phyloP scores from a whole-genome alignment of 2,888 invertebrate genomes.

The Mycalesis mineus region DNA sequence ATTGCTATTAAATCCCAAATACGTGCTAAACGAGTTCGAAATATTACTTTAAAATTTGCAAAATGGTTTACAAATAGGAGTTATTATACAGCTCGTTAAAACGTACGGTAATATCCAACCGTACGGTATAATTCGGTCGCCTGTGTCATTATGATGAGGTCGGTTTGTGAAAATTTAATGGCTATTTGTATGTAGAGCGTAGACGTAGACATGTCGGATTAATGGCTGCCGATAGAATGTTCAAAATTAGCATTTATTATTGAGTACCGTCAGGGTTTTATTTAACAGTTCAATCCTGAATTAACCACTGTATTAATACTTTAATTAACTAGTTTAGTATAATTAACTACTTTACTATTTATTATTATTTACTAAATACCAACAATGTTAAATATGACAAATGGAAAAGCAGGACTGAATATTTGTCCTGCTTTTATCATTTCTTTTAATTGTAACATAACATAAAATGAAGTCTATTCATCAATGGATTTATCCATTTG shows the following conservation, averaged over 20 bases:
- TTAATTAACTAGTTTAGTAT: too few species aligned
- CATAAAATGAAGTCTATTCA: too few species aligned
- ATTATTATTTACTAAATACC: too few species aligned
- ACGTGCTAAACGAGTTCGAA: constrained; percentile 13
- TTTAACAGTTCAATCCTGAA: too few species aligned
- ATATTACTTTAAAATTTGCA: constrained; percentile 30
- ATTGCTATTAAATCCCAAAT: constrained; percentile 20
- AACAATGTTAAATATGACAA: too few species aligned
- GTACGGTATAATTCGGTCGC: constrained; percentile 16
- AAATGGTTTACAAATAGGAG: constrained; percentile 29
- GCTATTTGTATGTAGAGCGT: constrained; percentile 22
- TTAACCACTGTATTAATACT: too few species aligned
- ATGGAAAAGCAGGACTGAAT: too few species aligned
- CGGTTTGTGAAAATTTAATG: constrained; percentile 30
- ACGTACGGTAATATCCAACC: constrained; percentile 20
- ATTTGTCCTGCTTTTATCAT: too few species aligned
- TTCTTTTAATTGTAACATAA: too few species aligned
- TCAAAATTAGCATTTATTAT: neutral
- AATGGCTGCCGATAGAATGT: neutral
- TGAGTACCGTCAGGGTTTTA: neutral
- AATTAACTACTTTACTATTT: too few species aligned
- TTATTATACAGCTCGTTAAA: constrained; percentile 31
- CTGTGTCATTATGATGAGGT: constrained; percentile 25
- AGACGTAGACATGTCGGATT: constrained; percentile 4
- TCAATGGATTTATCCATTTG: too few species aligned